Evolutionary conservation across 2,113 vertebrate species (phyloP).

Genomic region (Gymnogyps californianus): DNA sequence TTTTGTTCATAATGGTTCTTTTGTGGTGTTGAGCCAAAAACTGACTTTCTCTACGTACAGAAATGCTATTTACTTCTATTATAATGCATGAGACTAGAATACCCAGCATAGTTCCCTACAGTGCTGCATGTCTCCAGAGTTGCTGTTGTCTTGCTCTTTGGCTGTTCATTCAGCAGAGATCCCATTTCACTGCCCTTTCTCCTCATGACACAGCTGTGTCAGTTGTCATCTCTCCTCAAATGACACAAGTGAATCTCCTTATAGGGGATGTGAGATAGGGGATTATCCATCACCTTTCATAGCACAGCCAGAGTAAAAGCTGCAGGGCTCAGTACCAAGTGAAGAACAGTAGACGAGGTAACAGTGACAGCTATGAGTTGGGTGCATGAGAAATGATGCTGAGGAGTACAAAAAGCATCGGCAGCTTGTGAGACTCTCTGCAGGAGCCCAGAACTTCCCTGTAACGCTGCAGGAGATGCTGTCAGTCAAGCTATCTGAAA

Average conservation of each 20-base stretch:
- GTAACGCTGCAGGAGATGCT: background rate
- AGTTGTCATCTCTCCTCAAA: background rate
- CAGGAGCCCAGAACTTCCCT: background rate
- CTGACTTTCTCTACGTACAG: background rate
- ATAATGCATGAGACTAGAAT: background rate
- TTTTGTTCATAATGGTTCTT: background rate
- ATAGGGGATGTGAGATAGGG: background rate
- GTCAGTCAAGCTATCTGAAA: background rate
- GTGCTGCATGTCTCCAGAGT: background rate
- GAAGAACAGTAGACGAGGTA: background rate
- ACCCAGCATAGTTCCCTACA: background rate
- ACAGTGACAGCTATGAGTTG: background rate
- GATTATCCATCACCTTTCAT: background rate
- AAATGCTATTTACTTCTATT: background rate
- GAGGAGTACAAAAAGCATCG: background rate
- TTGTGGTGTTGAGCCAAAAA: background rate
- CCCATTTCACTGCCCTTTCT: background rate
- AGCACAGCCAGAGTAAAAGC: background rate
- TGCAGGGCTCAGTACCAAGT: rapidly evolving
- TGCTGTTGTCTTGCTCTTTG: background rate
- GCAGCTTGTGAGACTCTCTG: background rate
- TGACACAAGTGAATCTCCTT: background rate
- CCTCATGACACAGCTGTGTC: background rate
- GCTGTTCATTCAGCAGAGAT: background rate
- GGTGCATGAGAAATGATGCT: background rate